These are phyloP conservation scores for Gnathonemus longibarbis DNA, from an alignment of 2,113 vertebrate genomes.

Conservation along the genomic window DNA sequence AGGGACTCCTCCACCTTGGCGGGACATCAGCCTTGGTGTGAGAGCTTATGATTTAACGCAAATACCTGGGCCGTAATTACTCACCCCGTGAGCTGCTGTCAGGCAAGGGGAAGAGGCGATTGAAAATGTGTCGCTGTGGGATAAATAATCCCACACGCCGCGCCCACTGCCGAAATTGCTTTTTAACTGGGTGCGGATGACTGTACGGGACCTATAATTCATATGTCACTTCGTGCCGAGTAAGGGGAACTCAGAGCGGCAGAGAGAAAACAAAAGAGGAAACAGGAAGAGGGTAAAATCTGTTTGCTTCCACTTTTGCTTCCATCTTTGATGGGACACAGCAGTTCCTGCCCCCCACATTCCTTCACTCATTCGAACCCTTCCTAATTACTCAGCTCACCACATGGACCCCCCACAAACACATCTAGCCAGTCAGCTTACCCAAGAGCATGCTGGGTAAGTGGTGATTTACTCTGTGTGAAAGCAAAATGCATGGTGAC, in stretches of 20 bases:
- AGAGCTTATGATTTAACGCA: slow-evolving; percentile 40
- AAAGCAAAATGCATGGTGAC: neutral
- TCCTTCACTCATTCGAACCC: neutral
- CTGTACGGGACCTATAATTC: slow-evolving; percentile 29
- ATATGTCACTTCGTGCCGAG: neutral
- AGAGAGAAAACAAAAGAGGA: slow-evolving; percentile 13
- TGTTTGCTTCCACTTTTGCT: neutral
- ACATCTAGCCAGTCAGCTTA: neutral
- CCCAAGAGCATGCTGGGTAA: neutral
- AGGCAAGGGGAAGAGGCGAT: slow-evolving; percentile 31
- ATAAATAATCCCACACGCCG: slow-evolving; percentile 35
- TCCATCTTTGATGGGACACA: neutral
- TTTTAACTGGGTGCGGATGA: slow-evolving; percentile 34
- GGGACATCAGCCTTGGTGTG: slow-evolving; percentile 27
- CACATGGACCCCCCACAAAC: neutral
- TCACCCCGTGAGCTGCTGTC: slow-evolving; percentile 46
- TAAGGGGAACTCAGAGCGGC: neutral
- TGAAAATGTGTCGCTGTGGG: slow-evolving; percentile 45
- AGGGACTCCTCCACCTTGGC: neutral
- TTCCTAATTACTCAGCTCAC: neutral
- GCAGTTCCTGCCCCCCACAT: neutral
- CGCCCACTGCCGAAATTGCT: slow-evolving; percentile 9
- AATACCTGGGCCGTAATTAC: slow-evolving; percentile 48
- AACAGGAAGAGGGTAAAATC: neutral
- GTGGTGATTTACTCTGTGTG: neutral